Evolutionary conservation across 92 coral and sea anemone species (phyloP), one percentile per base, ranked within the genome.

Genomic region (Ricordea florida): DNA sequence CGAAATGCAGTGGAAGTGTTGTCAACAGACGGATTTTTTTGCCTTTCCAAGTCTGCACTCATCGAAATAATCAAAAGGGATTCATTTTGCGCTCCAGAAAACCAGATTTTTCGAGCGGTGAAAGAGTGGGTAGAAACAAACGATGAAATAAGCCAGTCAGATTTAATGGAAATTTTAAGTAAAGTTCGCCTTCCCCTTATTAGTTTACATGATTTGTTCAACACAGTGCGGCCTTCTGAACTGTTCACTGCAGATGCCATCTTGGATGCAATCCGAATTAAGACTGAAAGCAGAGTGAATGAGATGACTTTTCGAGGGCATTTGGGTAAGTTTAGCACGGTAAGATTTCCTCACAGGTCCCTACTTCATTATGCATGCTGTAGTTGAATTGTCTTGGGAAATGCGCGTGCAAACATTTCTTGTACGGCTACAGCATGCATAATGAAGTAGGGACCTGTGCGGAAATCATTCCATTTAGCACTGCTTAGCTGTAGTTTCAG

Each of bases 251-350:
- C 98, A 24, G 98, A 94, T 75, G 94, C 97, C 10, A 88, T 94
- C 9, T 62, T 94, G 10, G 98, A 94, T 76, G 97, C 97, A 14
- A 94, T 94, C 30, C 87, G 87, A 40, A 79, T 92, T 6, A 92
- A 94, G 61, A 94, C 98, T 8, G 98, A 94, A 51, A 94, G 98
- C 64, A 85, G 93, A n/a, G 94, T 94, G 17, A 82, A 85, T 43
- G 98, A 94, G 56, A 94, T 94, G 94, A 88, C 82, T 34, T 94
- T 92, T 56, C 88, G 98, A n/a, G 98, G 98, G 17, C 98, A 92
- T 68, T 62, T 94, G 33, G 98, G 98, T 94, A 78, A 83, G 98
- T 44, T 23, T 18, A n/a, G n/a, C n/a, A n/a, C n/a, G n/a, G n/a
- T n/a, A n/a, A n/a, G n/a, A n/a, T n/a, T n/a, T n/a, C n/a, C n/a